Evolutionary conservation across 2,113 vertebrate genomes (phyloP).

Genomic region (Brienomyrus brachyistius): DNA sequence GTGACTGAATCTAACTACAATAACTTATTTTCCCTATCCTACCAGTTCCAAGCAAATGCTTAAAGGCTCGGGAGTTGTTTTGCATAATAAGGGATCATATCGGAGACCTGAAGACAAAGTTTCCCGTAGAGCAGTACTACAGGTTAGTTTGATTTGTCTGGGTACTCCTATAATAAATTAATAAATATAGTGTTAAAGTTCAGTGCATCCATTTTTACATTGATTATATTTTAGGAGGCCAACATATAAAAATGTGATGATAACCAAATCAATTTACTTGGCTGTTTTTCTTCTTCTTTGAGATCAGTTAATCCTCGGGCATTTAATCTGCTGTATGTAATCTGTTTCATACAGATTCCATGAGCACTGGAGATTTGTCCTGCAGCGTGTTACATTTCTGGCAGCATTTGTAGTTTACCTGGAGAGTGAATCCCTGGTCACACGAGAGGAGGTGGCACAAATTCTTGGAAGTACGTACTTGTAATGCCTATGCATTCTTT

Average conservation of each 20-base stretch:
- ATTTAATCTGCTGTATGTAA: background rate
- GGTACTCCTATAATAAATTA: background rate
- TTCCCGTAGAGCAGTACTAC: slow-evolving; percentile 91
- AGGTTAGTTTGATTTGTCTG: slow-evolving; percentile 56
- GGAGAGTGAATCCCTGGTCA: slow-evolving; percentile 85
- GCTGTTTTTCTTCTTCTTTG: background rate
- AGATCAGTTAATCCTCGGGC: background rate
- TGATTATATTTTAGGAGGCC: background rate
- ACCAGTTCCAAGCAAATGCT: slow-evolving; percentile 86
- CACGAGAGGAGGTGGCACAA: slow-evolving; percentile 79
- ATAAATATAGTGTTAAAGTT: background rate
- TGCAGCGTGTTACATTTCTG: slow-evolving; percentile 86
- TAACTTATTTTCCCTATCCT: slow-evolving; percentile 24
- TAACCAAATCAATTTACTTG: background rate
- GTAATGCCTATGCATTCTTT: background rate
- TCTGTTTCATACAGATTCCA: slow-evolving; percentile 70
- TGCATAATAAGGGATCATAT: slow-evolving; percentile 76
- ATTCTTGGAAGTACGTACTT: slow-evolving; percentile 86
- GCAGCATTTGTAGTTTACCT: slow-evolving; percentile 87
- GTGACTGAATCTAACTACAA: background rate
- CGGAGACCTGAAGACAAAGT: slow-evolving; percentile 88
- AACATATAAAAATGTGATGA: background rate
- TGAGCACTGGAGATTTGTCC: slow-evolving; percentile 94
- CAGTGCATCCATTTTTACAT: background rate
- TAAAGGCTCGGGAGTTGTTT: slow-evolving; percentile 84